Evolutionary conservation across 1,140 invertebrate species (phyloP), one percentile per base, ranked within the genome.

Genomic region (Drosophila eugracilis): DNA sequence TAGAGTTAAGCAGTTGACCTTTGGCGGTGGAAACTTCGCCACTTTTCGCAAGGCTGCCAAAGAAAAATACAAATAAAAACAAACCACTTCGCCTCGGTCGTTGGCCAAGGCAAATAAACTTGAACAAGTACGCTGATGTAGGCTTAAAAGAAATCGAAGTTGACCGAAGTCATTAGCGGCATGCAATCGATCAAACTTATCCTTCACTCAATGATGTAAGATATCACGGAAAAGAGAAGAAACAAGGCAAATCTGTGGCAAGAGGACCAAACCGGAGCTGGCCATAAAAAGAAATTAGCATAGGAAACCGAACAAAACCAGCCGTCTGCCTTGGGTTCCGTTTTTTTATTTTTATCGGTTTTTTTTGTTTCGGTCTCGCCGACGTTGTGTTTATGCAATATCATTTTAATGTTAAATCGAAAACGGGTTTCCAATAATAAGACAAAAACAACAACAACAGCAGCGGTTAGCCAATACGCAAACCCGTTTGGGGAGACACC

Each of bases 351-450:
- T 4, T 14, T 24, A 4, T 7, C 6, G 47, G 24, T 58, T 26
- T 54, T 19, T 59, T 49, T 78, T 65, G n/a, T n/a, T 74, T 78
- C 62, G 57, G 70, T 47, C 34, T 57, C 60, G 57, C 32, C 75
- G 36, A 30, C 28, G 44, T 75, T 78, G 69, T 78, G 69, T 86
- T 86, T 86, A 86, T 86, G 81, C 81, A 86, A 86, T 77, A 81
- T 57, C 44, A 50, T 75, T 67, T 86, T 80, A 80, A 85, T 73
- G 76, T 65, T 86, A 55, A 86, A 55, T 36, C 65, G 66, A 70
- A 85, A 85, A 86, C 81, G 58, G 65, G 81, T 86, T 86, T 75
- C 52, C 58, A 44, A 62, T 59, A 59, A 41, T 15, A 32, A 71
- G 4, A 12, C 30, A 32, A 12, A 9, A 32, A 32, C 10, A 41